A percentile compares a stretch with the other conserved stretches of the same genome.
Conservation (phyloP, 2,888 invertebrate species). For the Drosophila quinaria region DNA sequence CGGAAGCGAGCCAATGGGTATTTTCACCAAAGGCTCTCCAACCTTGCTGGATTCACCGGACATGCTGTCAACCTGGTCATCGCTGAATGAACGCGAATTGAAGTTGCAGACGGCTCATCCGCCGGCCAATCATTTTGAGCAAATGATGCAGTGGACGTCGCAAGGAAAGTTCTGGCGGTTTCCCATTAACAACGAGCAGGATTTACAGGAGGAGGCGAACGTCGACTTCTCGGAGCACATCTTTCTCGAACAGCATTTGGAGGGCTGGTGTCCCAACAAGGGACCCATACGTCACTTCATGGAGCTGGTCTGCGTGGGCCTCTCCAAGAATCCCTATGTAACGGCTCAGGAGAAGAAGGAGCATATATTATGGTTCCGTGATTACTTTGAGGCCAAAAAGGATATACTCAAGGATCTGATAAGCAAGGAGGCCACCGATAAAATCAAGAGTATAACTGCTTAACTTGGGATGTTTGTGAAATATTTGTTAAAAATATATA, state of each 20-base stretch:
- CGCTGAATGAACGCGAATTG: slow-evolving; percentile 89
- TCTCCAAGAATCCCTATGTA: slow-evolving; percentile 97
- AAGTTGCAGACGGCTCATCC: slow-evolving; percentile 89
- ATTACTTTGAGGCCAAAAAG: slow-evolving; percentile 94
- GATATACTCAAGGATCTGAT: slow-evolving; percentile 87
- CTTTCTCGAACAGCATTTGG: slow-evolving; percentile 94
- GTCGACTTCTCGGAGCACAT: slow-evolving; percentile 97
- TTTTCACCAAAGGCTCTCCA: slow-evolving; percentile 86
- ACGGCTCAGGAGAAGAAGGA: slow-evolving; percentile 94
- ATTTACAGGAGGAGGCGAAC: slow-evolving; percentile 88
- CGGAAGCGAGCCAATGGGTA: slow-evolving; percentile 88
- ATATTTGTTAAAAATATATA: slow-evolving; percentile 69
- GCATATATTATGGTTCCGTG: slow-evolving; percentile 96
- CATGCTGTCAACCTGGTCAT: slow-evolving; percentile 89
- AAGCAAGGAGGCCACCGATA: slow-evolving; percentile 55
- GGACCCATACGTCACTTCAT: slow-evolving; percentile 98
- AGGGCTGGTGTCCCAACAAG: slow-evolving; percentile 94
- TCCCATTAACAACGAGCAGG: slow-evolving; percentile 99
- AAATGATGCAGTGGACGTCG: slow-evolving; percentile 97
- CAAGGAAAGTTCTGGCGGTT: slow-evolving; percentile 98
- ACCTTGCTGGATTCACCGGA: slow-evolving; percentile 71
- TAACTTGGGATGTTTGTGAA: slow-evolving; percentile 48
- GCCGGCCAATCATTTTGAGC: slow-evolving; percentile 95
- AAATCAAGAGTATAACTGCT: slow-evolving; percentile 53
- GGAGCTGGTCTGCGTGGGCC: slow-evolving; percentile 97